phyloP scores from a whole-genome alignment of 2,113 vertebrate species.

The Stegostoma tigrinum region DNA sequence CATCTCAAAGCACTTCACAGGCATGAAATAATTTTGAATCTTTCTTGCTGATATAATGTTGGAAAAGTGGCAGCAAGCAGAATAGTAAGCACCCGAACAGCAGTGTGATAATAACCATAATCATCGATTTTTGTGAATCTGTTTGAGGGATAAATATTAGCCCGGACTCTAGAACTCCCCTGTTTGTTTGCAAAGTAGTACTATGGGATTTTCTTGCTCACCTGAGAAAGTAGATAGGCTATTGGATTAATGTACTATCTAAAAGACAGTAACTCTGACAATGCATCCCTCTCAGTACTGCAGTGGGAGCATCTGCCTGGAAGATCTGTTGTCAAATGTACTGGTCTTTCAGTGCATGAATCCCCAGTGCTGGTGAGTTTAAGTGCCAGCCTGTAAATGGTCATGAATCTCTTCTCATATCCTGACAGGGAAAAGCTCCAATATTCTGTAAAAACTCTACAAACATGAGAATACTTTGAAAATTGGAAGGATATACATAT shows the following conservation, averaged over 20 bases:
- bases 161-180: not conserved
- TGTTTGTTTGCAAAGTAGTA: not conserved
- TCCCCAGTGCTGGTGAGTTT: not conserved
- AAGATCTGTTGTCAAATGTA: not conserved
- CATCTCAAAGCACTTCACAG: not conserved
- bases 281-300: not conserved
- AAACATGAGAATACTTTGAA: not conserved
- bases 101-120: not conserved
- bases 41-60: not conserved
- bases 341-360: not conserved
- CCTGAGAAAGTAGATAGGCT: not conserved
- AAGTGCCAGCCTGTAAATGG: not conserved
- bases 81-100: not conserved
- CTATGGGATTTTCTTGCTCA: not conserved
- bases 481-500: not conserved
- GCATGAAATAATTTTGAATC: not conserved
- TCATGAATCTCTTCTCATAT: not conserved
- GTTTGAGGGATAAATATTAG: not conserved
- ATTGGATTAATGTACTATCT: not conserved
- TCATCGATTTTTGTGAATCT: not conserved
- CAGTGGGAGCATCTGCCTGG: not conserved
- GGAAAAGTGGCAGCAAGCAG: not conserved
- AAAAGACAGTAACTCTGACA: not conserved
- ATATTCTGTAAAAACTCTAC: not conserved
- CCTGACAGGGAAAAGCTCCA: too few species aligned